These are phyloP conservation scores for Monodelphis domestica DNA, from an alignment of 2,797 vertebrate genomes.

Conservation along the genomic window DNA sequence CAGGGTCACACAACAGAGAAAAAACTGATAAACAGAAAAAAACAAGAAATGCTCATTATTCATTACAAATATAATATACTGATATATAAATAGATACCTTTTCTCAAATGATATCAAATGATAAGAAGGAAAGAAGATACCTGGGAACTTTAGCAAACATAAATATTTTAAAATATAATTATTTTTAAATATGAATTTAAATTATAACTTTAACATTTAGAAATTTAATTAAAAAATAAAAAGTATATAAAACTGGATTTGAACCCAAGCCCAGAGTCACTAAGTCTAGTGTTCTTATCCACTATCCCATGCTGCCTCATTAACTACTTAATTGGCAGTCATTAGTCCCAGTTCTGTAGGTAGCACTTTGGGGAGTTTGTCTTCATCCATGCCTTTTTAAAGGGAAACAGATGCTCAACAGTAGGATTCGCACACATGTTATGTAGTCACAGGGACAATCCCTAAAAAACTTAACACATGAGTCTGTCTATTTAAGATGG, in stretches of 20 bases:
- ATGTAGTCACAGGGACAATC: not conserved
- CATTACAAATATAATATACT: too few relatives aligned
- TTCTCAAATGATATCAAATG: too few relatives aligned
- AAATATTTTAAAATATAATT: too few relatives aligned
- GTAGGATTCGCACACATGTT: not conserved
- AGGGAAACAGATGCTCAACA: not conserved
- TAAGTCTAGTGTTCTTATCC: not conserved
- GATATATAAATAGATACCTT: too few relatives aligned
- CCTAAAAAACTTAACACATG: not conserved
- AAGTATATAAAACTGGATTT: not conserved
- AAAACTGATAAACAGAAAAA: too few relatives aligned
- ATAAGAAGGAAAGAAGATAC: too few relatives aligned
- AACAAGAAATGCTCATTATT: too few relatives aligned
- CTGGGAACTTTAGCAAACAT: too few relatives aligned
- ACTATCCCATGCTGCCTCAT: not conserved
- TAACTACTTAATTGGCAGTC: not conserved
- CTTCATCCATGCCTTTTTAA: not conserved
- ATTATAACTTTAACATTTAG: too few relatives aligned
- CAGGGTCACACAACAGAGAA: not conserved
- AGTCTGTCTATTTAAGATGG: not conserved
- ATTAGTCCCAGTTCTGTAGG: not conserved
- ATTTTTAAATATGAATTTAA: too few relatives aligned
- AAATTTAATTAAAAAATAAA: too few relatives aligned
- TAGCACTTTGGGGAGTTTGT: not conserved
- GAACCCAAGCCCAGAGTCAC: not conserved